A percentile compares a stretch with the other conserved stretches of the same genome.
phyloP scores from a whole-genome alignment of 2,888 invertebrate genomes.

The Apantesis nais region DNA sequence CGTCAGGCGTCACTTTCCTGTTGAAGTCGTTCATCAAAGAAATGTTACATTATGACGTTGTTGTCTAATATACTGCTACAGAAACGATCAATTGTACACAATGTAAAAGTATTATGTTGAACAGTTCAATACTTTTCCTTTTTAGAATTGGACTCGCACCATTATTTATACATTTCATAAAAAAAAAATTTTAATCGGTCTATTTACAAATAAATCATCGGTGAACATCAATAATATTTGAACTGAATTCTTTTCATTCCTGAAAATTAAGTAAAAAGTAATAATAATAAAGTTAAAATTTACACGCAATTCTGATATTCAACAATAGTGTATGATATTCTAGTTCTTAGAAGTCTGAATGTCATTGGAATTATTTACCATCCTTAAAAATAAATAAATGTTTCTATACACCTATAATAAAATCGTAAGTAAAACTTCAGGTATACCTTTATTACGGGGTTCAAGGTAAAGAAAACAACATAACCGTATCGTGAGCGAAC shows the following conservation, averaged over 20 bases:
- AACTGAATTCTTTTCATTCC: too few species aligned
- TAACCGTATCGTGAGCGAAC: slow-evolving; percentile 37
- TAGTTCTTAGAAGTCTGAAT: neutral
- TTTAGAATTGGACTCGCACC: too few species aligned
- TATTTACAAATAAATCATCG: too few species aligned
- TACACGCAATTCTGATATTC: neutral
- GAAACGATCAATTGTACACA: too few species aligned
- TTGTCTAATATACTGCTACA: neutral
- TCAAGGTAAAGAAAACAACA: slow-evolving; percentile 49
- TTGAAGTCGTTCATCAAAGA: neutral
- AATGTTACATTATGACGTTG: neutral
- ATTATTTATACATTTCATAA: too few species aligned
- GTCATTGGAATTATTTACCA: neutral
- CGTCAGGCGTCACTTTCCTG: slow-evolving; percentile 3
- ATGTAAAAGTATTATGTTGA: too few species aligned
- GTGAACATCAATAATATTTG: too few species aligned
- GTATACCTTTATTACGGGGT: slow-evolving; percentile 37
- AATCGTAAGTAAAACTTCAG: slow-evolving; percentile 20
- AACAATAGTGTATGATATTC: neutral
- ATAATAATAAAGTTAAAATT: neutral
- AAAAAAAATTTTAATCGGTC: too few species aligned
- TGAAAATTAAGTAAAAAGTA: too few species aligned
- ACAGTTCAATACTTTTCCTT: too few species aligned
- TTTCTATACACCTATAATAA: slow-evolving; percentile 11
- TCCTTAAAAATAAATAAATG: neutral